Evolutionary conservation across 2,888 invertebrate genomes (phyloP), one percentile per base, ranked within the genome.

Genomic region (Argynnis bischoffii): DNA sequence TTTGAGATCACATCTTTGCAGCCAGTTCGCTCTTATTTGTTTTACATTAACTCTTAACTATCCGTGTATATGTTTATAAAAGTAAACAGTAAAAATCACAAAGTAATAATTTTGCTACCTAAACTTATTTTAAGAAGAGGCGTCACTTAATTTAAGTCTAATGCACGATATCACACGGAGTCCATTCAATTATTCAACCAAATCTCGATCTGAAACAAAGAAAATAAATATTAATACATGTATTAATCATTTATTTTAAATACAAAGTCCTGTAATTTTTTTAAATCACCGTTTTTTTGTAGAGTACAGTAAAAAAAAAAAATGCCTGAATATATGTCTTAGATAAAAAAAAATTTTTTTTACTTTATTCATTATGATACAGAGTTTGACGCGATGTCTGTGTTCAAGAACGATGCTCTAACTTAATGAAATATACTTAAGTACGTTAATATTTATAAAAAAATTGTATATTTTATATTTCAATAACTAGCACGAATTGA

Each of bases 1-100:
- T 81, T 86, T 90, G 91, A 91, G 91, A 91, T 91, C 91, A 86
- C 90, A 88, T 86, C 88, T 81, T 80, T 80, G 83, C 80, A 80
- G 84, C 81, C 75, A 77, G 78, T 79, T 79, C 67, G 67, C 61
- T 71, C 65, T 61, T 16, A 68, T 70, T 57, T 63, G 65, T 61
- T 21, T 64, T 41, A 48, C 51, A 67, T 55, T 11, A 69, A 66
- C 54, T 63, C 67, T 70, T 82, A 83, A 83, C 80, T 86, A 83
- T 83, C 79, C 77, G 75, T 84, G 81, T 84, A 85, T 81, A 83
- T 81, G 79, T 85, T 70, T 77, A 76, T 60, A 77, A 74, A 75
- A 73, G 70, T 76, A 77, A 75, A 76, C 70, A 60, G 79, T 88
- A 86, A 83, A 85, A 88, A 91, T 91, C 90, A 91, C 90, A 90